Evolutionary conservation across 2,113 vertebrate genomes (phyloP), one percentile per base, ranked within the genome.

Genomic region (Syngnathus floridae): DNA sequence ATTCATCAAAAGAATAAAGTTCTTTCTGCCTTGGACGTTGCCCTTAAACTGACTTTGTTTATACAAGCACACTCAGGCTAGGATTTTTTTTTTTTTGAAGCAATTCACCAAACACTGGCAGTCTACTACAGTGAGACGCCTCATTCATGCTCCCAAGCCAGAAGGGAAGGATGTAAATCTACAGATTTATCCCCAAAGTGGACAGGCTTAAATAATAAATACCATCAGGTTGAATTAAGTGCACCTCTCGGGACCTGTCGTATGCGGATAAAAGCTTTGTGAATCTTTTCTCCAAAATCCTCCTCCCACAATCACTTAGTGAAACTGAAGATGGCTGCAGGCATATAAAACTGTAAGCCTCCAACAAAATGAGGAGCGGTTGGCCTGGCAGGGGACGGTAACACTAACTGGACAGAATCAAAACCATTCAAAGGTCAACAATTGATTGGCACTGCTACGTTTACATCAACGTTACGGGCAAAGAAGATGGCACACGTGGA

Each of bases 121-220:
- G 67, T 36, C 48, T 70, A 46, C 77, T 10, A 36, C 62, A 41
- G 62, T 82, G 66, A 83, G 67, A 80, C 73, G 72, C 63, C 64
- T 76, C 71, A 81, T 85, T 88, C 78, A 85, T 80, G 69, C 64
- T 81, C 63, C 67, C 60, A 72, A 82, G 65, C 52, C 61, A 63
- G 19, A 62, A 66, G 69, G 77, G 71, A 71, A 75, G 66, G 66
- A 69, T 17, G 17, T 67, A 63, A 59, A 75, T 69, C 72, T 62
- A 65, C 54, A 67, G 67, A 71, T 75, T 79, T 81, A 82, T 77
- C 66, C 73, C 60, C 57, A 40, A 76, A 81, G 69, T 40, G 72
- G 64, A 51, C 66, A 19, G 43, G 49, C 56, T 79, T 77, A 69
- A 75, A 73, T 69, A 36, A 72, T 73, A 43, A 70, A 67, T 66